Conservation (phyloP, 2,888 invertebrate genomes). For the Stenotaenia linearis region DNA sequence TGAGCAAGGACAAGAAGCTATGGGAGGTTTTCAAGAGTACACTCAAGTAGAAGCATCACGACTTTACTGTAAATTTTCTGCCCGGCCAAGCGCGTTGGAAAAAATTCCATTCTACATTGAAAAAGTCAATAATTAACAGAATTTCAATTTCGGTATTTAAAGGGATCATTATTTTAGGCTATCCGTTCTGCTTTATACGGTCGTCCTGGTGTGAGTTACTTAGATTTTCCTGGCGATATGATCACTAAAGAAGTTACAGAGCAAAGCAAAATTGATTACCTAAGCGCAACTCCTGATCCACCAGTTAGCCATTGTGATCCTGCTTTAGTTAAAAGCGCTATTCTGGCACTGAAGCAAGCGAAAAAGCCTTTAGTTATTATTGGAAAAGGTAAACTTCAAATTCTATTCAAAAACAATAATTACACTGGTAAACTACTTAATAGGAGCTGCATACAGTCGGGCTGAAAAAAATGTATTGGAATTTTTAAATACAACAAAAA, state of each 20-base stretch:
- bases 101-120: conserved; percentile 86
- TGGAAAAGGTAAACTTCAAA: conserved; percentile 80
- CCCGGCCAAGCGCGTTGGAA: conserved; percentile 72
- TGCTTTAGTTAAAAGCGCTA: conserved; percentile 62
- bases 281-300: conserved; percentile 52
- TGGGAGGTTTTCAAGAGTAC: conserved; percentile 95
- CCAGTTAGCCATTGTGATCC: conserved; percentile 66
- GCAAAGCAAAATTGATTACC: not conserved
- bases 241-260: conserved; percentile 40
- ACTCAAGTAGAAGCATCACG: conserved; percentile 81
- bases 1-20: conserved; percentile 84
- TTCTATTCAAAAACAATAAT: too few relatives aligned
- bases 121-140: conserved; percentile 51
- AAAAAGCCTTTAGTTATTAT: conserved; percentile 77
- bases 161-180: conserved; percentile 54
- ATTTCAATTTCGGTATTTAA: not conserved
- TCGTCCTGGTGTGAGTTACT: conserved; percentile 80
- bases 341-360: conserved; percentile 62
- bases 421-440: too few relatives aligned
- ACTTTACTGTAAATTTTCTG: conserved; percentile 86
- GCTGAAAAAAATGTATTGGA: conserved; percentile 67
- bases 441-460: conserved; percentile 67
- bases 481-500: conserved; percentile 62
- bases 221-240: conserved; percentile 83
- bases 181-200: conserved; percentile 76